phyloP scores from a whole-genome alignment of 2,113 vertebrate genomes.

The Sturnus vulgaris region DNA sequence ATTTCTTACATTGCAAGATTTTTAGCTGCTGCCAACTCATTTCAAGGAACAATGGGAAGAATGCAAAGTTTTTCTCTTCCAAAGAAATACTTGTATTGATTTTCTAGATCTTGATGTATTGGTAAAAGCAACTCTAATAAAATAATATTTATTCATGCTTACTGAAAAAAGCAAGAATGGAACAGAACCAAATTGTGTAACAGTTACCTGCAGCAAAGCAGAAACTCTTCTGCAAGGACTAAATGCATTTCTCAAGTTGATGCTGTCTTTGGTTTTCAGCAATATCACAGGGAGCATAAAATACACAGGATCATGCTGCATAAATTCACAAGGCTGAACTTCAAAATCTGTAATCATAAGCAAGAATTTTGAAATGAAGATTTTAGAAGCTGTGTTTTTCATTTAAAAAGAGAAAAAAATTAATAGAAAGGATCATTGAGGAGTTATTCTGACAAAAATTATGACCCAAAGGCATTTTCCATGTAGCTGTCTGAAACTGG shows the following conservation, averaged over 20 bases:
- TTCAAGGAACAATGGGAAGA: background rate
- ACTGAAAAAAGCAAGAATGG: background rate
- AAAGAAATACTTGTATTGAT: background rate
- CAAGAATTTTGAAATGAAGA: background rate
- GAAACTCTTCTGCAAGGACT: background rate
- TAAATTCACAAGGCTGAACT: background rate
- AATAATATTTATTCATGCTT: background rate
- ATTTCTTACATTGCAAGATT: background rate
- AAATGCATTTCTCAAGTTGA: background rate
- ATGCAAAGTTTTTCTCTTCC: background rate
- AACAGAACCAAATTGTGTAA: background rate
- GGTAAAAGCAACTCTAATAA: background rate
- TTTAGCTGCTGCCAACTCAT: background rate
- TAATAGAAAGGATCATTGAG: background rate
- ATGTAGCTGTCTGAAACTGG: background rate
- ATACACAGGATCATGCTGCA: background rate
- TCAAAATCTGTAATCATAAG: background rate
- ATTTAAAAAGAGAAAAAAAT: too few species aligned
- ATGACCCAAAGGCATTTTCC: background rate
- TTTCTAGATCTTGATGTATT: background rate
- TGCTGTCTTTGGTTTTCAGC: background rate
- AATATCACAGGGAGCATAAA: background rate
- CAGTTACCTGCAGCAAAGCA: background rate
- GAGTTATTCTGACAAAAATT: background rate
- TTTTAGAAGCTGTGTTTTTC: background rate